Conservation (phyloP, 2,113 vertebrate genomes). For the Microcebus tavaratra region DNA sequence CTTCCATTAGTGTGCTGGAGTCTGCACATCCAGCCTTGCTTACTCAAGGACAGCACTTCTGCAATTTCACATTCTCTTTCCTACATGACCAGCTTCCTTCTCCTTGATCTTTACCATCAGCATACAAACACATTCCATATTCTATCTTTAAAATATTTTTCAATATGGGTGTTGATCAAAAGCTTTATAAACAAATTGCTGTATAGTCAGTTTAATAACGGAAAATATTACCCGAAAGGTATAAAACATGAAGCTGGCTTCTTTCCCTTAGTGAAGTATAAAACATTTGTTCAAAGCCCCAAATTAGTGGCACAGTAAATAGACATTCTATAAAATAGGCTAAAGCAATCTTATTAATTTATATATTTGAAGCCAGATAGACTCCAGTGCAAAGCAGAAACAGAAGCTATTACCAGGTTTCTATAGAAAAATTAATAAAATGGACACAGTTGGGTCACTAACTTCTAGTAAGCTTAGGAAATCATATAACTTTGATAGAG, state of each 20-base stretch:
- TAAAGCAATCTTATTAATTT: neutral
- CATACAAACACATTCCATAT: neutral
- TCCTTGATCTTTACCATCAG: neutral
- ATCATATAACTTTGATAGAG: neutral
- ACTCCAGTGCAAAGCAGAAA: neutral
- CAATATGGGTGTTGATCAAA: neutral
- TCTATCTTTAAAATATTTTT: neutral
- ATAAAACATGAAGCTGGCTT: slow-evolving; percentile 1
- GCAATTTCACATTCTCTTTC: neutral
- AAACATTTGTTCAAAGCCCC: slow-evolving; percentile 34
- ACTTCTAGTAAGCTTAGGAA: slow-evolving; percentile 26
- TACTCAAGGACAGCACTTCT: neutral
- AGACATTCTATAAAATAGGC: slow-evolving; percentile 34
- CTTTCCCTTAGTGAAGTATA: slow-evolving; percentile 18
- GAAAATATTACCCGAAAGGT: slow-evolving; percentile 28
- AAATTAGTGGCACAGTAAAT: slow-evolving; percentile 32
- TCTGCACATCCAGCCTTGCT: neutral
- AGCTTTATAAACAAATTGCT: slow-evolving; percentile 45
- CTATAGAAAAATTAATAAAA: slow-evolving; percentile 47
- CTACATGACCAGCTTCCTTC: neutral
- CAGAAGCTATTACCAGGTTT: neutral
- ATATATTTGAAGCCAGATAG: slow-evolving; percentile 1
- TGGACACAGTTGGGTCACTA: neutral
- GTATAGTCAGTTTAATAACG: neutral
- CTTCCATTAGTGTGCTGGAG: neutral